Base-by-base conservation (phyloP, 2,113 vertebrate genomes). In the Nematolebias whitei region DNA sequence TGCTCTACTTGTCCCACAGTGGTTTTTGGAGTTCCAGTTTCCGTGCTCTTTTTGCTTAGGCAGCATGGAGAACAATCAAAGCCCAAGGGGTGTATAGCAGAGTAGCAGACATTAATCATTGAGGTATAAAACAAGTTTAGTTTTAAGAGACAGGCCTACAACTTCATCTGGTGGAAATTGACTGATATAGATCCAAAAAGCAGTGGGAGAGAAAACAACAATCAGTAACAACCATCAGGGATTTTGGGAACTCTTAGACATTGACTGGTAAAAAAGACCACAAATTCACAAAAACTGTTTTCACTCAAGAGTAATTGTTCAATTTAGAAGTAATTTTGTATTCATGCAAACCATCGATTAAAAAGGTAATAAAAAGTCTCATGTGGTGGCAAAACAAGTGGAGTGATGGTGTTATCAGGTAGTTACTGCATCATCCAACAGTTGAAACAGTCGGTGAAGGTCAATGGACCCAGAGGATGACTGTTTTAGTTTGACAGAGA, bases 31-130 rank as follows among this genome's bases (percentile, higher is more conserved):
- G 43, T 24, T 32, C 26, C 22, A 23, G 14, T 66, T 59, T 63
- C 26, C 55, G 47, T 63, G 20, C 43, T 18, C 10, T 20, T 32
- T 13, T 29, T 53, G 51, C 39, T 55, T 19, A 51, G 60, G 57
- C 68, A 65, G 64, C 47, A n/a, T 32, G 44, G 43, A 63, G 53
- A 63, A 53, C 66, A 35, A 74, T 80, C 56, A 64, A 76, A 64
- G 49, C 83, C 64, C 63, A 1, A 7, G 67, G 50, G 77, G 67
- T 16, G 15, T 38, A 38, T n/a, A 51, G 49, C 58, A 13, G 24
- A 59, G 39, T 48, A 44, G 55, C 48, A 59, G 26, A 69, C 62
- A 79, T 74, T 62, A 71, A 85, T 85, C 70, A 82, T 58, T 12
- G 51, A 71, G 65, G 55, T 74, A 66, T 82, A 41, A 65, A 76